A percentile compares a stretch with the other conserved stretches of the same genome.
phyloP scores from a whole-genome alignment of 1,140 invertebrate genomes.

The Chlorops oryzae region DNA sequence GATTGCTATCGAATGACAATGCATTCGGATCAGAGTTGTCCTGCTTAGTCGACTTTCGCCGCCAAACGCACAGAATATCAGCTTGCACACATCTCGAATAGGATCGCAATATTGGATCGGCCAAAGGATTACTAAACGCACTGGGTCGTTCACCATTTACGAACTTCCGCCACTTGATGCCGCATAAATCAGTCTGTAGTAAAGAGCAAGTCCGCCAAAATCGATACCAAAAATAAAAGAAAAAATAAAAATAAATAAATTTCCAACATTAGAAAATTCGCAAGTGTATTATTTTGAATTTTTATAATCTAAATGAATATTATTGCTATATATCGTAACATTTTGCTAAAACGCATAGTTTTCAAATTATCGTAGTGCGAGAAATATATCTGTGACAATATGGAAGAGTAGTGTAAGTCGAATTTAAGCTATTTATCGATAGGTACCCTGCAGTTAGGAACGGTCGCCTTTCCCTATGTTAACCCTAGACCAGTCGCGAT shows the following conservation, averaged over 20 bases:
- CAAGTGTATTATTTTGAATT: too few species aligned
- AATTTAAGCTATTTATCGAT: too few species aligned
- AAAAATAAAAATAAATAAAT: not conserved
- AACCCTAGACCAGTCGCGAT: too few species aligned
- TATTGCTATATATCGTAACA: too few species aligned
- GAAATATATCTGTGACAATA: too few species aligned
- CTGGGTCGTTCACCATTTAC: conserved; percentile 61
- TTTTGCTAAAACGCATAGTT: too few species aligned
- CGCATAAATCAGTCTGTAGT: conserved; percentile 92
- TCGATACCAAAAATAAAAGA: not conserved
- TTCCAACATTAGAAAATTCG: not conserved
- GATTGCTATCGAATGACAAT: conserved; percentile 44
- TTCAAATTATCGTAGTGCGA: too few species aligned
- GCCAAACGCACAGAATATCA: conserved; percentile 95
- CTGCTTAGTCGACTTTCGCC: conserved; percentile 60
- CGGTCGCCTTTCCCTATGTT: too few species aligned
- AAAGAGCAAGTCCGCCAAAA: not conserved
- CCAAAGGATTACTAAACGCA: conserved; percentile 64
- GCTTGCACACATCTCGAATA: conserved; percentile 89
- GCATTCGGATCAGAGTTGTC: conserved; percentile 44
- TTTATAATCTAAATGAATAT: too few species aligned
- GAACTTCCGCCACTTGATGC: conserved; percentile 98
- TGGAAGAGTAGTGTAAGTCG: too few species aligned
- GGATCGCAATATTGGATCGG: conserved; percentile 88
- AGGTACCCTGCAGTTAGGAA: too few species aligned